Conservation (phyloP, 2,113 vertebrate species). For the Peromyscus maniculatus region DNA sequence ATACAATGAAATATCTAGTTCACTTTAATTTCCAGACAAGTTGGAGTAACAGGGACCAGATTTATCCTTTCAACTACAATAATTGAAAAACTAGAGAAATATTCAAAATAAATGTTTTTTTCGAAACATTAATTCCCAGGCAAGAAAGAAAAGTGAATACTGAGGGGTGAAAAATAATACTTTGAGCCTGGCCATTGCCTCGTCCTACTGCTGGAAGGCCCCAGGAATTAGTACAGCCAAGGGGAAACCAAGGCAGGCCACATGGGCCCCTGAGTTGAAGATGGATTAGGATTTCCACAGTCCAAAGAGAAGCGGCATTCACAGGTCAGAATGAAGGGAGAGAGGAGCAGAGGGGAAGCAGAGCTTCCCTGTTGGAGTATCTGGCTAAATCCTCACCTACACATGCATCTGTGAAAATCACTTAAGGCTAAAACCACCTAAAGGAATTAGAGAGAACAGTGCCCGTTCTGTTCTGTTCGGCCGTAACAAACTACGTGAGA, state of each 20-base stretch:
- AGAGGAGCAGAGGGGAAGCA: neutral
- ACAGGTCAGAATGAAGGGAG: neutral
- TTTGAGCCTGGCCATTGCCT: neutral
- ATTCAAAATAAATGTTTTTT: neutral
- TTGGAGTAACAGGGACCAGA: neutral
- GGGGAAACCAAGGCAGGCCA: neutral
- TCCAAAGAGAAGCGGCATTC: neutral
- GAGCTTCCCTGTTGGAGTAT: neutral
- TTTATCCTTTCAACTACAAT: neutral
- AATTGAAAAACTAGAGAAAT: neutral
- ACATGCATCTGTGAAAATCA: neutral
- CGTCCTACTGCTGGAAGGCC: neutral
- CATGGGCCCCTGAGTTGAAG: neutral
- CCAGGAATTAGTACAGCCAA: neutral
- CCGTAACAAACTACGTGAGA: neutral
- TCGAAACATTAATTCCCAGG: neutral
- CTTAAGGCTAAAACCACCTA: neutral
- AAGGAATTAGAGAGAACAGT: neutral
- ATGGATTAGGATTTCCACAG: neutral
- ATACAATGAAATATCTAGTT: conserved; percentile 46
- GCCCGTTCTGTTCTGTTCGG: neutral
- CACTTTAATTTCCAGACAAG: conserved; percentile 7
- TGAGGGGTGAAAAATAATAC: neutral
- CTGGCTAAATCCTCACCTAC: neutral
- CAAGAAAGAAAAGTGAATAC: neutral